A percentile compares a stretch with the other conserved stretches of the same genome.
phyloP scores from a whole-genome alignment of 1,140 invertebrate species.

The Drosophila orena region DNA sequence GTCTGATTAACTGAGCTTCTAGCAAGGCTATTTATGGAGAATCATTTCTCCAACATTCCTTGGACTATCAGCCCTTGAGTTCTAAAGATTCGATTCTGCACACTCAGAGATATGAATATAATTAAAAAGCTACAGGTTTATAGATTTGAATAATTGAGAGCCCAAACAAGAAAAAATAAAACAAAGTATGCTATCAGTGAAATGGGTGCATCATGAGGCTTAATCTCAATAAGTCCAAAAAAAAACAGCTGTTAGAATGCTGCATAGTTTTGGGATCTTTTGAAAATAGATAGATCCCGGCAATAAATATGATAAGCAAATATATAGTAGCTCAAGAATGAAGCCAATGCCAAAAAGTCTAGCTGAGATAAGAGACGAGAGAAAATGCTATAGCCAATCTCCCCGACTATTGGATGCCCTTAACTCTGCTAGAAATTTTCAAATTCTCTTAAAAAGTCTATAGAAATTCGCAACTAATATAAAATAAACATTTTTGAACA shows the following conservation, averaged over 20 bases:
- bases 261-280: slow-evolving; percentile 42
- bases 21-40: slow-evolving; percentile 28
- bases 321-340: too few relatives aligned
- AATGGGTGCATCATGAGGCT: slow-evolving; percentile 16
- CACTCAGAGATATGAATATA: slow-evolving; percentile 31
- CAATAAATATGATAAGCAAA: too few relatives aligned
- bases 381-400: too few relatives aligned
- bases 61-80: slow-evolving; percentile 28
- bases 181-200: slow-evolving; percentile 25
- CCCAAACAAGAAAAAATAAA: not conserved
- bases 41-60: not conserved
- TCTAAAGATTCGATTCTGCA: not conserved
- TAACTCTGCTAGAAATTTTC: too few relatives aligned
- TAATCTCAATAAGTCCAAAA: slow-evolving; percentile 21
- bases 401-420: too few relatives aligned
- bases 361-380: too few relatives aligned
- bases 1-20: slow-evolving; percentile 12
- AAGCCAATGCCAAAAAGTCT: too few relatives aligned
- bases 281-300: too few relatives aligned
- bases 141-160: slow-evolving; percentile 33
- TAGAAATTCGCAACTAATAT: too few relatives aligned
- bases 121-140: slow-evolving; percentile 10
- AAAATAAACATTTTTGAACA: too few relatives aligned
- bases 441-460: too few relatives aligned
- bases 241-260: not conserved